Conservation (phyloP, 1,140 invertebrate species). For the Ips typographus region DNA sequence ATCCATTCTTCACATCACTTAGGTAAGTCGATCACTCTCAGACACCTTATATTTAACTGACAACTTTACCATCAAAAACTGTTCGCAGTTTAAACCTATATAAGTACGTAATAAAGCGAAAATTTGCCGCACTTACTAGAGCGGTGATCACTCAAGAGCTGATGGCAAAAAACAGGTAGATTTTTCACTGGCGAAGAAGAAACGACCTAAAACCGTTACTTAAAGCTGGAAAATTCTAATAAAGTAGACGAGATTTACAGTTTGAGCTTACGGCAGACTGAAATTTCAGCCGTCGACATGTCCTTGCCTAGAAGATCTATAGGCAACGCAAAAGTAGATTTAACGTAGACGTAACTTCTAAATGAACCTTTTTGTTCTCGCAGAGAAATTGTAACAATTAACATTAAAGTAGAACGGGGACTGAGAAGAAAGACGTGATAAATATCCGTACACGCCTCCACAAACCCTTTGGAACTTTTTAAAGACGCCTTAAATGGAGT, state of each 20-base stretch:
- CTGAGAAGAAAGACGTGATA: background rate
- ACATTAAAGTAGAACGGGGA: conserved; percentile 25
- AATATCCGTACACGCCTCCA: too few species aligned
- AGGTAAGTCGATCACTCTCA: too few species aligned
- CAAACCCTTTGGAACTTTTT: background rate
- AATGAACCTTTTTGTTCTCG: conserved; percentile 31
- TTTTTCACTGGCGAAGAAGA: too few species aligned
- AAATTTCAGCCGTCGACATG: conserved; percentile 27
- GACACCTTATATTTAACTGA: too few species aligned
- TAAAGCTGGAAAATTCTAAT: conserved; percentile 18
- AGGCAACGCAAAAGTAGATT: conserved; percentile 22
- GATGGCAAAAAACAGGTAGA: too few species aligned
- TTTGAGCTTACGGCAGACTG: conserved; percentile 22
- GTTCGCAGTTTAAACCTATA: too few species aligned
- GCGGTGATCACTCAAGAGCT: too few species aligned
- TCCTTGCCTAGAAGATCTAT: conserved; percentile 20
- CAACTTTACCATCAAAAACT: too few species aligned
- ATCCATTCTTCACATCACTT: too few species aligned
- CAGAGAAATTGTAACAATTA: conserved; percentile 23
- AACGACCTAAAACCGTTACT: too few species aligned
- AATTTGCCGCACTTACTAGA: too few species aligned
- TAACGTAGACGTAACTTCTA: conserved; percentile 25
- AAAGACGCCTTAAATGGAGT: background rate
- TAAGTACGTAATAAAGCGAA: too few species aligned
- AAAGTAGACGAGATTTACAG: conserved; percentile 26